Base-by-base conservation (phyloP, 2,888 invertebrate genomes). In the Meiosimyza decipiens region DNA sequence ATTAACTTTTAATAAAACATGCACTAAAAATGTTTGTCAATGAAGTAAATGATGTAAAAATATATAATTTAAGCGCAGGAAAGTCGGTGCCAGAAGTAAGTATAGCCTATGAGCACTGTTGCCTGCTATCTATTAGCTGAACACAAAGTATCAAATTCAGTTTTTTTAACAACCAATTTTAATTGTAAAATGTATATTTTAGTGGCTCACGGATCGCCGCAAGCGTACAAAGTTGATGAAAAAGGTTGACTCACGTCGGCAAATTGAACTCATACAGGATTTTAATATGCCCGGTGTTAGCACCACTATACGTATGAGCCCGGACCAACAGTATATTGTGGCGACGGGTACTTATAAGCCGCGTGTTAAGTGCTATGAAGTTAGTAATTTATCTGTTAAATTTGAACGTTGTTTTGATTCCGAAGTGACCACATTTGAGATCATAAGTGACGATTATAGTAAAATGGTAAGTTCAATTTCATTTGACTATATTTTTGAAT, bases 201-300 rank as follows among this genome's bases (percentile, higher is more conserved):
- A 96, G 95, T 97, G 96, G 96, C 88, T 96, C 70, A 92, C 95
- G 4, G 96, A 96, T 82, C 90, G 93, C 79, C 95, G 95, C 86
- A 91, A 93, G 82, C 90, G 95, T 78, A 91, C 92, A 9, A 88
- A 97, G 75, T 89, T 95, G 68, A 95, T 95, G 86, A 95, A 95
- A 87, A 94, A 97, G 92, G 92, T 94, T 54, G 98, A 97, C 84
- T 90, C 98, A 64, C 90, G 97, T 78, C 91, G 94, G 79, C 90
- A 97, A 82, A 96, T 99, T 80, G 96, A 99, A 87, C 91, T 99
- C 57, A 95, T 99, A 78, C 99, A 99, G 88, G 99, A 99, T 84
- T 99, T 99, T 90, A 96, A 98, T 80, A 99, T 99, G 99, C 99
- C 99, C 40, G 96, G 93, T 65, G 91, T 99, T 0, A 97, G 97